Percentiles rank a stretch among this genome's conserved stretches.
phyloP scores from a whole-genome alignment of 2,888 invertebrate genomes.

The Hyposoter didymator region DNA sequence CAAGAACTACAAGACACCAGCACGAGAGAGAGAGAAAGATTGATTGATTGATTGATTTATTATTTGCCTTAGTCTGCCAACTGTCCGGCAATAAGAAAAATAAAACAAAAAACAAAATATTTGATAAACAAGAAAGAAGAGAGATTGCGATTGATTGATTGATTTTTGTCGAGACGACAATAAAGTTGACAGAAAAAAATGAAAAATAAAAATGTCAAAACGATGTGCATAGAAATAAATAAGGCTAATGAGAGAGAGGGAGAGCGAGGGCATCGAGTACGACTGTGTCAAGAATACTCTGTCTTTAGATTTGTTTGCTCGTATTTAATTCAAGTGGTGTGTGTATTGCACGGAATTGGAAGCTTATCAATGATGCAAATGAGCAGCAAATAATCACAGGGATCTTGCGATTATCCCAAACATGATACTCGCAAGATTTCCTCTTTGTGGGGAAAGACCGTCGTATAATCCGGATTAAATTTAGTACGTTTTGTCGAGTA shows the following conservation, averaged over 20 bases:
- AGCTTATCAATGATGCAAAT: slow-evolving; percentile 19
- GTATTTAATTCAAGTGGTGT: background rate
- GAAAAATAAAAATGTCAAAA: too few species aligned
- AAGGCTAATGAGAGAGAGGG: background rate
- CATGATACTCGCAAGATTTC: background rate
- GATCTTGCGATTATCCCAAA: slow-evolving; percentile 11
- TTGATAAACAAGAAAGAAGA: background rate
- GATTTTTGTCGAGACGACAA: too few species aligned
- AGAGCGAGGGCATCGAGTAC: background rate
- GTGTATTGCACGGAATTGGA: background rate
- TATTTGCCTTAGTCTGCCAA: too few species aligned
- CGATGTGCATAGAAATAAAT: too few species aligned
- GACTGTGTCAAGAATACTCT: background rate
- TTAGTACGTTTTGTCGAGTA: background rate
- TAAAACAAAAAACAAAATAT: too few species aligned
- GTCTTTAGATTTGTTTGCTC: background rate
- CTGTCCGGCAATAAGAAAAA: too few species aligned
- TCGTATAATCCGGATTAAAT: background rate
- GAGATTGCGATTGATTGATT: too few species aligned
- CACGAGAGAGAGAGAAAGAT: background rate
- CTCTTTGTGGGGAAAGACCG: background rate
- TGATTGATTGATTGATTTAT: too few species aligned
- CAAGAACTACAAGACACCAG: background rate
- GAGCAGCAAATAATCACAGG: slow-evolving; percentile 4
- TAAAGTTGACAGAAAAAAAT: too few species aligned